Evolutionary conservation across 1,140 invertebrate species (phyloP).

Genomic region (Cataglyphis hispanica): DNA sequence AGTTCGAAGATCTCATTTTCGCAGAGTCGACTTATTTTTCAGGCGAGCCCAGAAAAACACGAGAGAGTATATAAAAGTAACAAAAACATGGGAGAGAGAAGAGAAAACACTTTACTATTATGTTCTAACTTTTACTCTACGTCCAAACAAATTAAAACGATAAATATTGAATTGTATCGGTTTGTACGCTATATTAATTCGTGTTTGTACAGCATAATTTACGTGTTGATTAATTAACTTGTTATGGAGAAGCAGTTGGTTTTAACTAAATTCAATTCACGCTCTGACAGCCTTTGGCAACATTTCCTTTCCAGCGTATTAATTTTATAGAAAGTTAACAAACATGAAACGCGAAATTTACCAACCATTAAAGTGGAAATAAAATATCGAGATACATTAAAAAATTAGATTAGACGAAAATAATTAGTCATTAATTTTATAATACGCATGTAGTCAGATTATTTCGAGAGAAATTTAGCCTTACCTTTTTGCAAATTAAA

Average conservation of each 20-base stretch:
- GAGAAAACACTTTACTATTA: not conserved
- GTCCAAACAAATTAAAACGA: not conserved
- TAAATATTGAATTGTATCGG: not conserved
- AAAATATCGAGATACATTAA: not conserved
- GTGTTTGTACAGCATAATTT: constrained; percentile 26
- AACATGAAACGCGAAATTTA: constrained; percentile 9
- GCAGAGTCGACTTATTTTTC: constrained; percentile 37
- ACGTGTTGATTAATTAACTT: constrained; percentile 30
- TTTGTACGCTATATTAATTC: not conserved
- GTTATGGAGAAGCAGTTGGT: constrained; percentile 6
- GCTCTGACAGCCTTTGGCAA: constrained; percentile 8
- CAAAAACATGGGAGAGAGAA: not conserved
- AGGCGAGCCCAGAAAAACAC: constrained; percentile 24
- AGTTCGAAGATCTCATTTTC: constrained; percentile 34
- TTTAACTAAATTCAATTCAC: constrained; percentile 16
- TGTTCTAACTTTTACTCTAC: not conserved
- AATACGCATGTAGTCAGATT: too few relatives aligned
- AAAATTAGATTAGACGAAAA: constrained; percentile 23
- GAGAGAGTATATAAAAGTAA: not conserved
- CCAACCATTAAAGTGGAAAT: not conserved
- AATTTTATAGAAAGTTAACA: constrained; percentile 35
- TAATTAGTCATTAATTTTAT: not conserved
- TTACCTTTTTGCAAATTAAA: not conserved
- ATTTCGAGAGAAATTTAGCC: not conserved
- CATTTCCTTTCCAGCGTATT: constrained; percentile 4